phyloP scores from a whole-genome alignment of 2,113 vertebrate genomes.

The Menidia beryllina region DNA sequence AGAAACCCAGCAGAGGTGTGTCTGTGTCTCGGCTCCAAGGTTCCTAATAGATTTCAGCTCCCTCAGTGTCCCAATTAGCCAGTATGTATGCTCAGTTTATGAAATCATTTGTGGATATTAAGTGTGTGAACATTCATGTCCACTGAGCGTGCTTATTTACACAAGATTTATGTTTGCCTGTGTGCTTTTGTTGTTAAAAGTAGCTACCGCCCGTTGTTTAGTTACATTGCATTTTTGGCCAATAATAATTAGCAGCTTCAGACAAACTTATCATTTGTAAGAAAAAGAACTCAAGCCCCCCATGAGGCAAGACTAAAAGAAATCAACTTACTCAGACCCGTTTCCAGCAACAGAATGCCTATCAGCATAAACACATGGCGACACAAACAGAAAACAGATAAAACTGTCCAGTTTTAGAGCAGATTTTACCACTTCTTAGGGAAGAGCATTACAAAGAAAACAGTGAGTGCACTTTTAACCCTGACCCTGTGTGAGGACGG shows the following conservation, averaged over 20 bases:
- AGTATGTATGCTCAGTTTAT: conserved; percentile 60
- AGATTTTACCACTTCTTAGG: conserved; percentile 76
- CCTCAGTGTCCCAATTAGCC: conserved; percentile 80
- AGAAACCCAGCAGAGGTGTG: conserved; percentile 73
- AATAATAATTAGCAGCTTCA: background rate
- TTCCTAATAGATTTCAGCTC: conserved; percentile 83
- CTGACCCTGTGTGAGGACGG: conserved; percentile 78
- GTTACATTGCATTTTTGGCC: background rate
- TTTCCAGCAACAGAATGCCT: conserved; percentile 17
- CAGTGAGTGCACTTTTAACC: conserved; percentile 82
- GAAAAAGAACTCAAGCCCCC: background rate
- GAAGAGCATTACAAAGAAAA: conserved; percentile 83
- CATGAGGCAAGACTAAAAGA: conserved; percentile 20
- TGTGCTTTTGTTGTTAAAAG: background rate
- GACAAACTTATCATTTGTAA: conserved; percentile 4
- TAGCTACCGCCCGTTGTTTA: conserved; percentile 13
- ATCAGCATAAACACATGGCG: conserved; percentile 54
- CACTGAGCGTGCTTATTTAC: conserved; percentile 5
- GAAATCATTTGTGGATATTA: conserved; percentile 52
- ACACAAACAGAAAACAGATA: conserved; percentile 72
- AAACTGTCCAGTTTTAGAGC: conserved; percentile 72
- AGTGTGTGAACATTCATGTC: conserved; percentile 39
- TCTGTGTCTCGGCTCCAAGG: conserved; percentile 70
- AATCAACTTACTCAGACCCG: conserved; percentile 21
- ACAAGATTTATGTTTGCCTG: background rate